These are phyloP conservation scores for Melanostigma gelatinosum DNA, from an alignment of 2,113 vertebrate genomes.

Conservation along the genomic window DNA sequence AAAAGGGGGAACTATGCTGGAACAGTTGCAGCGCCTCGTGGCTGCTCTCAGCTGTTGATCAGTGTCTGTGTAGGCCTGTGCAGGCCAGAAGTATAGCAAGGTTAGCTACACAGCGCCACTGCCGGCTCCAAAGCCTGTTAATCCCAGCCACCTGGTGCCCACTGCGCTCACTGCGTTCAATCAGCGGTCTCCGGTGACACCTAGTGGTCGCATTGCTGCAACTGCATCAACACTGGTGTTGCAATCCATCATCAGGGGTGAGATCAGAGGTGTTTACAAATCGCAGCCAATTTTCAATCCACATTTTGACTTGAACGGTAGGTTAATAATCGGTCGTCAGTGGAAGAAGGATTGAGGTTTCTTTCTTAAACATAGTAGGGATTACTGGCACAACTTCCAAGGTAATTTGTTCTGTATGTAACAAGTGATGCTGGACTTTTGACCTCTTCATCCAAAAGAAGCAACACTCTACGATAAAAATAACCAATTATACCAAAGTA, in stretches of 20 bases:
- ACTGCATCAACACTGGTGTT: not conserved
- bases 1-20: slow-evolving; percentile 21
- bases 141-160: slow-evolving; percentile 74
- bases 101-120: slow-evolving; percentile 65
- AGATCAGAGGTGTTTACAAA: not conserved
- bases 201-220: slow-evolving; percentile 28
- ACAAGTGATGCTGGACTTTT: not conserved
- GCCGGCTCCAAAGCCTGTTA: slow-evolving; percentile 53
- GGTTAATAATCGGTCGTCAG: not conserved
- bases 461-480: not conserved
- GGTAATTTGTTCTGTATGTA: not conserved
- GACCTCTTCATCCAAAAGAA: not conserved
- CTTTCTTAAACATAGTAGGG: not conserved
- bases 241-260: not conserved
- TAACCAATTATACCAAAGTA: not conserved
- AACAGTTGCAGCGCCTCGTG: slow-evolving; percentile 50
- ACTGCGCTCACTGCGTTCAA: slow-evolving; percentile 27
- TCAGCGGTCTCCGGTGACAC: slow-evolving; percentile 57
- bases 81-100: slow-evolving; percentile 48
- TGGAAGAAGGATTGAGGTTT: not conserved
- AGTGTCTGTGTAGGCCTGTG: slow-evolving; percentile 43
- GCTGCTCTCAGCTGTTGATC: slow-evolving; percentile 72
- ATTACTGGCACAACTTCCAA: not conserved
- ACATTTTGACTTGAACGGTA: not conserved
- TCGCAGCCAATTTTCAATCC: not conserved